Evolutionary conservation across 2,113 vertebrate species (phyloP).

Genomic region (Gallinago paraguaiae): DNA sequence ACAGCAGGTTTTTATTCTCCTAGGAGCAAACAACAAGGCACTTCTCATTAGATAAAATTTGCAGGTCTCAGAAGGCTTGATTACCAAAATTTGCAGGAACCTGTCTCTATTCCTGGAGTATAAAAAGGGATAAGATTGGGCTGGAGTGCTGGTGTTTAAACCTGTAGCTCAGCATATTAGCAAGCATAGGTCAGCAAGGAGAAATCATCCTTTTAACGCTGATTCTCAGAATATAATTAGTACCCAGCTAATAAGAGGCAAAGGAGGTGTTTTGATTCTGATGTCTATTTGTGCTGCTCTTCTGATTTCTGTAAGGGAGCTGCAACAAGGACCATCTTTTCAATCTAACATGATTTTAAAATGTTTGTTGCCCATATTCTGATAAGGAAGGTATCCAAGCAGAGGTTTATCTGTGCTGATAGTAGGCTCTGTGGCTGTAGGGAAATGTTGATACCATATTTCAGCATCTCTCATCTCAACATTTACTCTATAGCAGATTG

Average conservation of each 20-base stretch:
- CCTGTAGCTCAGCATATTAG: not conserved
- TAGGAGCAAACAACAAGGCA: not conserved
- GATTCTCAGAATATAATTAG: not conserved
- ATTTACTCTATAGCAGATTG: conserved; percentile 29
- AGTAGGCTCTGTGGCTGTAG: conserved; percentile 19
- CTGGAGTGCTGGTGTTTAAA: not conserved
- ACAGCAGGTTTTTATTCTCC: conserved; percentile 9
- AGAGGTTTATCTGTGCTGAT: conserved; percentile 62
- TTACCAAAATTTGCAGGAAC: not conserved
- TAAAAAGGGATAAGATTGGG: not conserved
- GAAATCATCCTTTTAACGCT: not conserved
- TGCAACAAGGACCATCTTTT: conserved; percentile 22
- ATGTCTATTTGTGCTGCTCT: not conserved
- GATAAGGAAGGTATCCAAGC: conserved; percentile 60
- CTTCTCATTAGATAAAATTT: conserved; percentile 12
- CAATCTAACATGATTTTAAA: conserved; percentile 50
- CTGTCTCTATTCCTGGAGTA: not conserved
- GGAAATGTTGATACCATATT: conserved; percentile 46
- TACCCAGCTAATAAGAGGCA: not conserved
- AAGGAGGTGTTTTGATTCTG: conserved; percentile 4
- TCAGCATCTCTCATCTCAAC: conserved; percentile 46
- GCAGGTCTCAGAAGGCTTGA: not conserved
- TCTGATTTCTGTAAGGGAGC: conserved; percentile 24
- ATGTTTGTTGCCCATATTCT: conserved; percentile 21
- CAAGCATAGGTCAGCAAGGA: not conserved